Base-by-base conservation (phyloP, 2,113 vertebrate genomes). In the Percopsis transmontana region DNA sequence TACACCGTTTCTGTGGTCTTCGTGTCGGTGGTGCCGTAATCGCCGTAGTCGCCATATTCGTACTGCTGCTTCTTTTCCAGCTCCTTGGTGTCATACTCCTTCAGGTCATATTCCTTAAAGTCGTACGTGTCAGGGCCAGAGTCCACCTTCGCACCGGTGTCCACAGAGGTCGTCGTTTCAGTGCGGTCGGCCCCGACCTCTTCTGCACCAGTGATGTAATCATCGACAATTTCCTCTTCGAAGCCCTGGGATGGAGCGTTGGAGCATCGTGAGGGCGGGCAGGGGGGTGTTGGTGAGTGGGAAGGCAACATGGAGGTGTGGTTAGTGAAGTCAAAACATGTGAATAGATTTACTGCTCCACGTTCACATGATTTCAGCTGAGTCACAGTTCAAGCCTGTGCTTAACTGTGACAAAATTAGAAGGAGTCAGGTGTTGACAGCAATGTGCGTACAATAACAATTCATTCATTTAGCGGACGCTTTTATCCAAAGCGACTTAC, bases 131-230 rank as follows among this genome's bases (percentile, higher is more conserved):
- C 91, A 83, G 89, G 66, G 81, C 89, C 92, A 71, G 90, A 88
- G 79, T 74, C 93, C 80, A 38, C 70, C 0, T 76, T 84, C 64
- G 59, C 74, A 18, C 76, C 20, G 48, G 83, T 39, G 61, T 90
- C 87, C 59, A 68, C 83, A 6, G 83, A 27, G 50, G 54, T 70
- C 19, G 54, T 48, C 0, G 74, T 69, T 68, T 90, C 90, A 76
- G 94, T 94, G 80, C 92, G 87, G 66, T 94, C 94, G 58, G 85
- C 88, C 51, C 94, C 95, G 72, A 92, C 92, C 83, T 98, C 92
- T 84, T 98, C 95, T 90, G 94, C 94, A 80, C 95, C 96, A 59
- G 96, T 96, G 92, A 97, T 72, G 93, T 98, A 98, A 92, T 98
- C 97, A 85, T 98, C 96, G 83, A 94, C 92, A 80, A 95, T 95